Evolutionary conservation across 2,888 invertebrate genomes (phyloP).

Genomic region (Ramazzottius varieornatus): DNA sequence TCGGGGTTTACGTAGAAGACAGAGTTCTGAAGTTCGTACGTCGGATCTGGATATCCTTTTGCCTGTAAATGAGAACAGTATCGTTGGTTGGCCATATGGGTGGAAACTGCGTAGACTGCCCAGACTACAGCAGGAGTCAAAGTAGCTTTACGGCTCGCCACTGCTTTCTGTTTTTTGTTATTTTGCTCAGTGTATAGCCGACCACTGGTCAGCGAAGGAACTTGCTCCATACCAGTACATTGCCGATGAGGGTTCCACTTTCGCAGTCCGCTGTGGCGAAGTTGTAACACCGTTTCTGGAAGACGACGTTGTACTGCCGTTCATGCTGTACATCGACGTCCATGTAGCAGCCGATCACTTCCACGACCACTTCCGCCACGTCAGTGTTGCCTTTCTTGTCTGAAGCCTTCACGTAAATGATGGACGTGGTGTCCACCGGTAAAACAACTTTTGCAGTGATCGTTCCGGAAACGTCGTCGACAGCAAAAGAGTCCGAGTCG

Average conservation of each 20-base stretch:
- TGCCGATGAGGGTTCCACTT: neutral
- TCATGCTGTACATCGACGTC: neutral
- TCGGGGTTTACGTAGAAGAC: neutral
- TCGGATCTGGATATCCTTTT: neutral
- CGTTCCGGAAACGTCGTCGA: neutral
- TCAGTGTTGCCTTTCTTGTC: neutral
- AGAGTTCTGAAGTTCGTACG: neutral
- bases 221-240: neutral
- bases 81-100: too few species aligned
- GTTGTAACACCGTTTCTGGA: neutral
- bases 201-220: neutral
- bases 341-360: slow-evolving; percentile 2
- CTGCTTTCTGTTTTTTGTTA: too few species aligned
- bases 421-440: neutral
- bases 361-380: slow-evolving; percentile 3
- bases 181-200: neutral
- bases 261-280: neutral
- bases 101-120: too few species aligned
- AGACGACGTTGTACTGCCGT: neutral
- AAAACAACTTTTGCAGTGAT: neutral
- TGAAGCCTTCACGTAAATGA: neutral
- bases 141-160: too few species aligned
- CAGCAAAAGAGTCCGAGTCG: neutral
- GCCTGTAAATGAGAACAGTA: neutral
- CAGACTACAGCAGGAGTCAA: neutral